Evolutionary conservation across 2,888 invertebrate species (phyloP).

Genomic region (Acanthopleura granulata): DNA sequence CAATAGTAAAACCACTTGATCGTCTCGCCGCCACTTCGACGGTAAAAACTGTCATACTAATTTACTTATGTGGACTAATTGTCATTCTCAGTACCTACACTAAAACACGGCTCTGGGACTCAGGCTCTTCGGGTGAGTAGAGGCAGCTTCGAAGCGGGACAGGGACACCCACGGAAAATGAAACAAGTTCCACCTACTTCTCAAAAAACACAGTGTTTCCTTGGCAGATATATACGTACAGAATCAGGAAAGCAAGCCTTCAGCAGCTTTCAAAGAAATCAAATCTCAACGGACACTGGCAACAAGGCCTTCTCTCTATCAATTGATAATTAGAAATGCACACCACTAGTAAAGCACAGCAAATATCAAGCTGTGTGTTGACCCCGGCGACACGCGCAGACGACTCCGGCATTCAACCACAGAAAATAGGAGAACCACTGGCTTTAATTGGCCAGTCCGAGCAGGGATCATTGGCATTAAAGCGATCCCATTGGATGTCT

Average conservation of each 20-base stretch:
- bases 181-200: no score
- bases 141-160: no score
- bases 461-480: no score
- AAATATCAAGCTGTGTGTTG: slow-evolving; percentile 1
- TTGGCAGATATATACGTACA: no score
- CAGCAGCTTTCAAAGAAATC: not conserved
- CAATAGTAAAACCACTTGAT: slow-evolving; percentile 10
- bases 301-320: slow-evolving; percentile 4
- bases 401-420: not conserved
- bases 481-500: no score
- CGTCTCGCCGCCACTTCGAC: slow-evolving; percentile 13
- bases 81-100: no score
- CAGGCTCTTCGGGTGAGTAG: no score
- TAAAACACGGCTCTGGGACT: no score
- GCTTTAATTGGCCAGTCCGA: no score
- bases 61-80: not conserved
- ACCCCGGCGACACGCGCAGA: slow-evolving; percentile 8
- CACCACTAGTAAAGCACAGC: slow-evolving; percentile 13
- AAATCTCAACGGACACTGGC: slow-evolving; percentile 14
- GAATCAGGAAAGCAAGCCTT: not conserved
- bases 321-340: slow-evolving; percentile 18
- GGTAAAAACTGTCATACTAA: slow-evolving; percentile 15
- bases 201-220: no score
- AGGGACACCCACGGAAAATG: no score
- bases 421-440: no score